Evolutionary conservation across 2,113 vertebrate genomes (phyloP).

Genomic region (Fulmarus glacialis): DNA sequence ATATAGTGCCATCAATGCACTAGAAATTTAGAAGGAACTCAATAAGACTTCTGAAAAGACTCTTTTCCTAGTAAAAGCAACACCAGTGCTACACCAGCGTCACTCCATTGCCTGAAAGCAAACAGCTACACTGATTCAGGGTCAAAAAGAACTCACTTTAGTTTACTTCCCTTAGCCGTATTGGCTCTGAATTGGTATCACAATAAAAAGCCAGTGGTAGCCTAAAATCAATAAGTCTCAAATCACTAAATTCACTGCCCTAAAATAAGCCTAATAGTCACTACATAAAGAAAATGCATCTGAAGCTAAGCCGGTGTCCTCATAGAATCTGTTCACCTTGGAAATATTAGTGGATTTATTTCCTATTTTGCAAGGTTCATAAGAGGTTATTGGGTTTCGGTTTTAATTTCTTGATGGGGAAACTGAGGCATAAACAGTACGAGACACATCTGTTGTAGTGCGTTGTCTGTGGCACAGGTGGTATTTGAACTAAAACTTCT

Average conservation of each 20-base stretch:
- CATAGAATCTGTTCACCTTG: background rate
- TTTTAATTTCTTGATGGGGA: background rate
- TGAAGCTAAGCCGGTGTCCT: background rate
- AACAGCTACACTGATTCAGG: background rate
- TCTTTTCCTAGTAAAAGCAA: background rate
- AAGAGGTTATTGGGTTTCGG: background rate
- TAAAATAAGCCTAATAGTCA: background rate
- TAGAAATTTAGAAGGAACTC: background rate
- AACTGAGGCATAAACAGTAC: background rate
- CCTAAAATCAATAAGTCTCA: background rate
- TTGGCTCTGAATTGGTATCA: background rate
- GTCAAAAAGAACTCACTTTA: background rate
- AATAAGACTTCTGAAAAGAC: background rate
- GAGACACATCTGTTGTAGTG: background rate
- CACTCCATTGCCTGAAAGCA: background rate
- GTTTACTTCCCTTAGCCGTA: background rate
- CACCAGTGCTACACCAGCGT: background rate
- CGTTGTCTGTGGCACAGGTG: background rate
- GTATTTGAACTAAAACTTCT: background rate
- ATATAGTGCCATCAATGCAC: background rate
- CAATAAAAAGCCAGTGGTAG: background rate
- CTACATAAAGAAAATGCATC: background rate
- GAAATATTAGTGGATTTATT: background rate
- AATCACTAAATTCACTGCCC: background rate
- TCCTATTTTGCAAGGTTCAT: background rate